These are phyloP conservation scores for Mastomys coucha DNA, from an alignment of 2,113 vertebrate species.

Conservation along the genomic window DNA sequence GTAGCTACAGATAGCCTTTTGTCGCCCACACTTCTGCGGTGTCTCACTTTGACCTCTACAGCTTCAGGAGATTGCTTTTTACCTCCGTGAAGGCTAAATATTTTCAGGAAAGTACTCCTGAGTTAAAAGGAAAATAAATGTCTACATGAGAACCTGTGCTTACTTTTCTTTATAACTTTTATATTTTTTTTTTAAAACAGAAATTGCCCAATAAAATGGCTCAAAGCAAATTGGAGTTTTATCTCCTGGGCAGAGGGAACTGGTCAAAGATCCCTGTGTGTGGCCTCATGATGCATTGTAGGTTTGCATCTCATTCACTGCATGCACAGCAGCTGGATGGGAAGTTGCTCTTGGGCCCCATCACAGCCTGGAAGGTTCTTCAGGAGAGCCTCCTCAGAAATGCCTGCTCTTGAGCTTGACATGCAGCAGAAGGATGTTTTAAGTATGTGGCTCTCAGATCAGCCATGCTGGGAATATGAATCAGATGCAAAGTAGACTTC, in stretches of 20 bases:
- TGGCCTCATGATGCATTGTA: conserved; percentile 20
- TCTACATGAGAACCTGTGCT: background rate
- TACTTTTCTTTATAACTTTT: conserved; percentile 56
- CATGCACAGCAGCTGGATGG: background rate
- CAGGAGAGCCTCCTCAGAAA: background rate
- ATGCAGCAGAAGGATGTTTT: background rate
- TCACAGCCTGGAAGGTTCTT: conserved; percentile 6
- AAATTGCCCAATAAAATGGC: conserved; percentile 29
- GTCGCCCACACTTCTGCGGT: background rate
- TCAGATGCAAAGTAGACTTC: conserved; percentile 54
- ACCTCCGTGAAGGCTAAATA: background rate
- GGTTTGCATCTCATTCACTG: conserved; percentile 16
- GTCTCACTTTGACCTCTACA: conserved; percentile 21
- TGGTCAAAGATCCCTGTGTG: conserved; percentile 2
- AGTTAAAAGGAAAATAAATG: conserved; percentile 48
- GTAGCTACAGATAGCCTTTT: background rate
- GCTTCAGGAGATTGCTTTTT: background rate
- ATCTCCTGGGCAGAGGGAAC: conserved; percentile 24
- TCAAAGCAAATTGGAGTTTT: conserved; percentile 50
- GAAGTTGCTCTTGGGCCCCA: background rate
- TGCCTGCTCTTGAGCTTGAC: background rate
- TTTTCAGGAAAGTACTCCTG: conserved; percentile 47
- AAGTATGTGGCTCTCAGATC: conserved; percentile 22
- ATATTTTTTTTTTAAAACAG: conserved; percentile 51
- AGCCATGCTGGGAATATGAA: conserved; percentile 55